Conservation (phyloP, 1,140 invertebrate genomes). For the Drosophila sucinea region DNA sequence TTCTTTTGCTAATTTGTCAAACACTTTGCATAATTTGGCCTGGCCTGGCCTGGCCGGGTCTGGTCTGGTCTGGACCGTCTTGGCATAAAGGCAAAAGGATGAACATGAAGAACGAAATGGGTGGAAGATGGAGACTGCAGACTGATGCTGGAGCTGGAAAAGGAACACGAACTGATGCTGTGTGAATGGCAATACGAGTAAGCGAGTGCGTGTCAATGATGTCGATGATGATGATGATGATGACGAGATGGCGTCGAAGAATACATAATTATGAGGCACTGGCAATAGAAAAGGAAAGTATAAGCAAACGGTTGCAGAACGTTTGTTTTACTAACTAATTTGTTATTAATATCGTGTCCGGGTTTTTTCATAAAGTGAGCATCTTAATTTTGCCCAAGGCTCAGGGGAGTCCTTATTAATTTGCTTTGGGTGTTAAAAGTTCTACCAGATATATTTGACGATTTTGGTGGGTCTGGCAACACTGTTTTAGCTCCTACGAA, state of each 20-base stretch:
- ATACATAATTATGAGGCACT: constrained; percentile 4
- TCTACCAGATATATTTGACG: too few relatives aligned
- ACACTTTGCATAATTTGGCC: constrained; percentile 78
- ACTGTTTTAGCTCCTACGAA: too few relatives aligned
- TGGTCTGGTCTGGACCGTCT: constrained; percentile 8
- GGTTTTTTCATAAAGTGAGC: too few relatives aligned
- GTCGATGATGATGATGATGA: not conserved
- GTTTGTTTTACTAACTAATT: not conserved
- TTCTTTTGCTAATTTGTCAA: constrained; percentile 79
- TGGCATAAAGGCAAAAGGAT: not conserved
- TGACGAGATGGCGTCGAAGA: not conserved
- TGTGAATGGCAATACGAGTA: not conserved
- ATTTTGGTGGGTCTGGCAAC: too few relatives aligned
- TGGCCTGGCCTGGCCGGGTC: constrained; percentile 18
- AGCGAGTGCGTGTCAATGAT: not conserved
- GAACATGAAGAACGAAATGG: not conserved
- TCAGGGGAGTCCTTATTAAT: too few relatives aligned
- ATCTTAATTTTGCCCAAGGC: too few relatives aligned
- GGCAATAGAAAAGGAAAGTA: not conserved
- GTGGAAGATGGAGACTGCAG: not conserved
- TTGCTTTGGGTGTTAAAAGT: too few relatives aligned
- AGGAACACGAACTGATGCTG: not conserved
- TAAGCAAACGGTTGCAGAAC: not conserved
- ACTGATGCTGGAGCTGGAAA: not conserved
- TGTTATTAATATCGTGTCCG: not conserved